Evolutionary conservation across 2,888 invertebrate genomes (phyloP), one percentile per base, ranked within the genome.

Genomic region (Synergus umbraculus): DNA sequence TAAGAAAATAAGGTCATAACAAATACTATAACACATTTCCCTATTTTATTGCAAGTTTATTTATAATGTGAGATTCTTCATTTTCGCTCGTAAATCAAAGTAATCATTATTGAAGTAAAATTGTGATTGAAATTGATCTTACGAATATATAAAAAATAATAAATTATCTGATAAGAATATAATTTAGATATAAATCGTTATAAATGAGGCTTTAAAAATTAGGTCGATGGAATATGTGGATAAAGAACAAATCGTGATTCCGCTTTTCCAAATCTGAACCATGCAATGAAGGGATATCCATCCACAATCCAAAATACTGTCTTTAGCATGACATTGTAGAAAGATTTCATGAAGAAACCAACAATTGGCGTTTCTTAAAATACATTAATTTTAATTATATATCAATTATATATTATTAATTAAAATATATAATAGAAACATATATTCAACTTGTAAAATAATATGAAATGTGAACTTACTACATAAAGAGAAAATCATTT

Each of bases 241-340:
- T 85, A 87, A 3, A 88, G 15, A 22, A 82, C 78, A 7, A 90
- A 60, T 49, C 58, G 63, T 0, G 84, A 22, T 0, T 85, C 58
- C 0, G 79, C 1, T 67, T 78, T 87, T 0, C 90, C 89, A 67
- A 85, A 89, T 76, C 78, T 82, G 2, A 87, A 12, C 79, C 86
- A 86, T 8, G 88, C 87, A 0, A 83, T 0, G 0, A 90, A 0
- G 0, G 88, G 88, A 54, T 37, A 87, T 4, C 79, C 44, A 37
- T 77, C 43, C 1, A 80, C 0, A 0, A 86, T 0, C 87, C 87
- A 86, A 29, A 83, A 82, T 10, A 18, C 65, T 0, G 83, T 2
- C 0, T 0, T 5, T 2, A 87, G 0, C 0, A 81, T 77, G 0
- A n/a, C n/a, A 76, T 90, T 88, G 63, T 80, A 86, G 12, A 44